Conservation (phyloP, 2,797 vertebrate genomes). For the Pelobates cultripes region DNA sequence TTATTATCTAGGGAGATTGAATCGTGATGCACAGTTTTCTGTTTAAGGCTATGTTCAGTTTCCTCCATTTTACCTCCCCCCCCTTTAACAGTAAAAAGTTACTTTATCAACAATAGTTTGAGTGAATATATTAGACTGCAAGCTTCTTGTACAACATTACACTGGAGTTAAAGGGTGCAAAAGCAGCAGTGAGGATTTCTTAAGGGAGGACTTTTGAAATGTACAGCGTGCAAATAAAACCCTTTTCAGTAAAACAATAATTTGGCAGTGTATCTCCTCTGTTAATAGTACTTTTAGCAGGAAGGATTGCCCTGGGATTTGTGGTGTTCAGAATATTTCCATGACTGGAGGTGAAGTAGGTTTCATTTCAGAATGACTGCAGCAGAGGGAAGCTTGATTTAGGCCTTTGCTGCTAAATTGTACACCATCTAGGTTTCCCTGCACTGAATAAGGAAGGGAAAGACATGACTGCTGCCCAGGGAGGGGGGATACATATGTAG, state of each 20-base stretch:
- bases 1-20: too few species aligned
- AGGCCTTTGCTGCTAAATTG: neutral
- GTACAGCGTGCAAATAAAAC: neutral
- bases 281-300: neutral
- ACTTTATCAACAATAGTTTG: too few species aligned
- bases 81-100: too few species aligned
- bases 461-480: too few species aligned
- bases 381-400: neutral
- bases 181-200: neutral
- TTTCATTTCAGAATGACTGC: neutral
- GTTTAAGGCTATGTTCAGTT: too few species aligned
- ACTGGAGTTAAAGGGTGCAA: neutral
- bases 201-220: neutral
- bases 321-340: neutral
- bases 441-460: too few species aligned
- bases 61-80: too few species aligned
- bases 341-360: neutral
- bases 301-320: neutral
- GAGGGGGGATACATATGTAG: too few species aligned
- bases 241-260: neutral
- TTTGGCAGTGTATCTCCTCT: constrained; percentile 5
- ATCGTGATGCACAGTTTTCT: too few species aligned
- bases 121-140: neutral
- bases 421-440: neutral
- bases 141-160: neutral